phyloP scores from a whole-genome alignment of 2,113 vertebrate genomes.

The Hypocryptadius cinnamomeus region DNA sequence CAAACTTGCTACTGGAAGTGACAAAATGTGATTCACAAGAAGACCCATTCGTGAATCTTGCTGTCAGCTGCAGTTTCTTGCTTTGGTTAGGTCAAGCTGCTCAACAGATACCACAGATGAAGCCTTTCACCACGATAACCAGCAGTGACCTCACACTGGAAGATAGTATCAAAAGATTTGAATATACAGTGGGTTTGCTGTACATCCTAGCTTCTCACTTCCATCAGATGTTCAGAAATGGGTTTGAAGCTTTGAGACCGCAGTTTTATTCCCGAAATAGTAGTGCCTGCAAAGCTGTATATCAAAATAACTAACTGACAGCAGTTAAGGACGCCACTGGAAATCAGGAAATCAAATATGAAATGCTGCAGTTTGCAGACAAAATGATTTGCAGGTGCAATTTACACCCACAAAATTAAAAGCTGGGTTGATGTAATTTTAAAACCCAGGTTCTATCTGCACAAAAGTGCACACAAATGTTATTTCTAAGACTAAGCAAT shows the following conservation, averaged over 20 bases:
- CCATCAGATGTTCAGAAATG: neutral
- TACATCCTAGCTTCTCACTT: neutral
- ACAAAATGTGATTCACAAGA: neutral
- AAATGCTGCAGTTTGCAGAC: neutral
- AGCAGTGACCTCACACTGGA: neutral
- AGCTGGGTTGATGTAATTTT: neutral
- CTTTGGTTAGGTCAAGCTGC: neutral
- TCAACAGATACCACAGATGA: neutral
- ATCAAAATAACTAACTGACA: neutral
- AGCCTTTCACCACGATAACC: neutral
- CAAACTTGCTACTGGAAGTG: neutral
- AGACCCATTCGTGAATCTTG: neutral
- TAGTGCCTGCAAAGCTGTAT: neutral
- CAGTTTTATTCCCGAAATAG: neutral
- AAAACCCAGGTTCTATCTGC: neutral
- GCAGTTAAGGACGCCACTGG: neutral
- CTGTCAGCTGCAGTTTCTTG: neutral
- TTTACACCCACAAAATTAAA: slow-evolving; percentile 53
- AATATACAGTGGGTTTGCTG: neutral
- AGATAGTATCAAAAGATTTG: neutral
- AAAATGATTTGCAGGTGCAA: slow-evolving; percentile 51
- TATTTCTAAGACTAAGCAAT: slow-evolving; percentile 23
- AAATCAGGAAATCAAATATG: slow-evolving; percentile 10
- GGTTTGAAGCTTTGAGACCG: neutral
- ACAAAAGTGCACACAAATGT: neutral